Percentiles rank a stretch among this genome's conserved stretches.
Evolutionary conservation across 2,797 vertebrate genomes (phyloP).

Genomic region (Sylvilagus floridanus): DNA sequence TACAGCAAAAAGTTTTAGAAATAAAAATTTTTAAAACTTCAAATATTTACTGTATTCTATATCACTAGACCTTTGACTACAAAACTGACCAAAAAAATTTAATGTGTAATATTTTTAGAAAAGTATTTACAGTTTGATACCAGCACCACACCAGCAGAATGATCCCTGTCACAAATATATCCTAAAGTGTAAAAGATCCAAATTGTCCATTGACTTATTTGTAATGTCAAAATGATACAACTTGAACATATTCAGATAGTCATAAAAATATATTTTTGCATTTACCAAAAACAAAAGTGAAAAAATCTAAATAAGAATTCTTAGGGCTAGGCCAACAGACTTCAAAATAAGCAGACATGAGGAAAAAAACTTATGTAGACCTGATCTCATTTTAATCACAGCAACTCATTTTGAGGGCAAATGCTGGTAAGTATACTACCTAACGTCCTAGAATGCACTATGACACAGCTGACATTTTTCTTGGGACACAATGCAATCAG

Average conservation of each 20-base stretch:
- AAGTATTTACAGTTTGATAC: too few species aligned
- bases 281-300: constrained; percentile 20
- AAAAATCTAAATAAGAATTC: too few species aligned
- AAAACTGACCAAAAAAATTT: constrained; percentile 22
- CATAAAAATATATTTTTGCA: not conserved
- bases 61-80: not conserved
- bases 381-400: not conserved
- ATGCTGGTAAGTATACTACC: not conserved
- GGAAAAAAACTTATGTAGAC: not conserved
- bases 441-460: not conserved
- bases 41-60: not conserved
- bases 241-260: constrained; percentile 9
- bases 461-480: constrained; percentile 44
- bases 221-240: constrained; percentile 17
- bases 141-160: not conserved
- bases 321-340: not conserved
- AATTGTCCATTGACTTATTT: not conserved
- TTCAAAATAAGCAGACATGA: not conserved
- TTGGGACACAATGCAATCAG: constrained; percentile 49
- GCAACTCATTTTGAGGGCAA: constrained; percentile 33
- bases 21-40: too few species aligned
- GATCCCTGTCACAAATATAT: constrained; percentile 38
- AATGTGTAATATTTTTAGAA: not conserved
- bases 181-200: not conserved
- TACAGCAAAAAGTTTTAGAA: constrained; percentile 19